Base-by-base conservation (phyloP, 2,113 vertebrate genomes). In the Corynorhinus townsendii region DNA sequence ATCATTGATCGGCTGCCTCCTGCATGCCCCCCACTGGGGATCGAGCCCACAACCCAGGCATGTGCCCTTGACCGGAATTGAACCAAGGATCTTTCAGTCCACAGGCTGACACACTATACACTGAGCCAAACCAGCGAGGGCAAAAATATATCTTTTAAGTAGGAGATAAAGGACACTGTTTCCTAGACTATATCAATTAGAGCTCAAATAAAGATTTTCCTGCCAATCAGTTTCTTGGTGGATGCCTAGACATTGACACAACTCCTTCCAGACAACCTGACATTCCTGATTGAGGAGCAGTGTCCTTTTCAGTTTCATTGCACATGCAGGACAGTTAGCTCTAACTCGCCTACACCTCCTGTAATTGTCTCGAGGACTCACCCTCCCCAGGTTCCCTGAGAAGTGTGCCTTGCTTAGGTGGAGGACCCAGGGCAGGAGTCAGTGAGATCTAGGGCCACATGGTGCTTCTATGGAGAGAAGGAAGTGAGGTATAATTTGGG, bases 111-210 rank as follows among this genome's bases (percentile, higher is more conserved):
- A 26, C 24, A 17, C 49, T 59, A 5, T 59, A 10, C 59, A 62
- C 24, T 62, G 59, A 62, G 59, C 59, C 59, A 62, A 62, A 62
- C 59, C 26, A 62, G 24, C 10, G 28, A 62, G 26, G 59, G 26
- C 20, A 26, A 4, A 40, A 6, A 28, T 33, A 0, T 45, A 3
- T 15, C 52, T 33, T 76, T 59, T 68, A 7, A 47, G 33, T 2
- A 7, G 45, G 45, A 52, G 43, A 30, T 28, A 14, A 35, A 11
- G 0, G 3, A 14, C 11, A 7, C 40, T 20, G 5, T 20, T 47
- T 47, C 3, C 2, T 40, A 1, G 30, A 54, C 1, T 0, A 1
- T 43, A 4, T 26, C 30, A 0, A 3, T 38, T 52, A 26, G 35
- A 2, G 40, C 10, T 72, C 15, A 24, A 20, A 15, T 54, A 1